Percentiles rank a stretch among this genome's conserved stretches.
Conservation (phyloP, 2,113 vertebrate species). For the Gambusia holbrooki region DNA sequence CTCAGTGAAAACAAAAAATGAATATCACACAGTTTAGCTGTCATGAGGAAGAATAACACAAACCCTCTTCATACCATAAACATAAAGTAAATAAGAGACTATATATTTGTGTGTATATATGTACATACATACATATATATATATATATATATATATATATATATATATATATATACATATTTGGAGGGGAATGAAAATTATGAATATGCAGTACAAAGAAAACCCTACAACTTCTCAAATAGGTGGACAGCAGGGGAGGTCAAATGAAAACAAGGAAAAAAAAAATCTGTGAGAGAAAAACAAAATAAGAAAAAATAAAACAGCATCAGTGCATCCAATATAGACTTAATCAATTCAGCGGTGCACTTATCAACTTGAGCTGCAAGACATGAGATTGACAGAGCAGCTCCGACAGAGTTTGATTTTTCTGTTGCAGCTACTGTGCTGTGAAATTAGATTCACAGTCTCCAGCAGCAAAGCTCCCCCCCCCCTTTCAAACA, state of each 20-base stretch:
- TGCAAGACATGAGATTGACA: conserved; percentile 78
- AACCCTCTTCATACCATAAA: no score
- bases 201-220: background rate
- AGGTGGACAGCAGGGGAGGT: conserved; percentile 1
- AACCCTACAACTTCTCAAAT: conserved; percentile 21
- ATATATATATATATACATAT: no score
- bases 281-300: background rate
- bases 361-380: conserved; percentile 76
- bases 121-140: no score
- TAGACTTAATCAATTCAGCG: conserved; percentile 79
- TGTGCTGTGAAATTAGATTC: conserved; percentile 83
- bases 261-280: conserved; percentile 5
- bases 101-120: no score
- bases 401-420: conserved; percentile 78
- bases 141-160: no score
- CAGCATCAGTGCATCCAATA: conserved; percentile 69
- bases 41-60: background rate
- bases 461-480: conserved; percentile 71
- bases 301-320: conserved; percentile 14
- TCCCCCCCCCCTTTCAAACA: conserved; percentile 12
- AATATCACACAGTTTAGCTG: background rate
- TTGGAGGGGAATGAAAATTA: no score
- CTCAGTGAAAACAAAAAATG: background rate
- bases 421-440: conserved; percentile 80
- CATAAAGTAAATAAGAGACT: no score